Evolutionary conservation across 2,888 invertebrate genomes (phyloP).

Genomic region (Lasioglossum leucozonium): DNA sequence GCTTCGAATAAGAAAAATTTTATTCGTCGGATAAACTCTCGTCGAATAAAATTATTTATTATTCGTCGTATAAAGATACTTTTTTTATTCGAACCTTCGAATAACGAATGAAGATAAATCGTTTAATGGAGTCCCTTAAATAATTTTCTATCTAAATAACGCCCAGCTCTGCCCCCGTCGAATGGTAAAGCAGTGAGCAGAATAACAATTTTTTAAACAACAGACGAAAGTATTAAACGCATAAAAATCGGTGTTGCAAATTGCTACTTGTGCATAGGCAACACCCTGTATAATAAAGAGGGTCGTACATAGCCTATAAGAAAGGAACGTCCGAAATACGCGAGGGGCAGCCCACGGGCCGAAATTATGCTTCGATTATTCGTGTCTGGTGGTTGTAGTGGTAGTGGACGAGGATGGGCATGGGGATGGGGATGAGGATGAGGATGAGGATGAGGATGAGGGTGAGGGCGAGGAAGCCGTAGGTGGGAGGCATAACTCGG

Average conservation of each 20-base stretch:
- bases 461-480: conserved; percentile 34
- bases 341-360: conserved; percentile 65
- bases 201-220: not conserved
- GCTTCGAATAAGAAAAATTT: too few relatives aligned
- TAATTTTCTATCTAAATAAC: too few relatives aligned
- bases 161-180: too few relatives aligned
- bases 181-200: too few relatives aligned
- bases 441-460: conserved; percentile 40
- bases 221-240: not conserved
- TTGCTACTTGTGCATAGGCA: conserved; percentile 29
- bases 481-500: conserved; percentile 58
- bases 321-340: conserved; percentile 68
- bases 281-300: conserved; percentile 40
- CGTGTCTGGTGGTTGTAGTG: conserved; percentile 54
- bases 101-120: too few relatives aligned
- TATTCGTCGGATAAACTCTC: too few relatives aligned
- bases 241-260: conserved; percentile 19
- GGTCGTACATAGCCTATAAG: conserved; percentile 26
- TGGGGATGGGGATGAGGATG: conserved; percentile 43
- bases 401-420: conserved; percentile 37
- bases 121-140: too few relatives aligned
- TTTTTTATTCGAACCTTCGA: too few relatives aligned
- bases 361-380: conserved; percentile 74
- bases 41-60: too few relatives aligned
- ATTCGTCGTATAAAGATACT: too few relatives aligned